phyloP scores from a whole-genome alignment of 2,888 invertebrate genomes.

The Corythucha ciliata region DNA sequence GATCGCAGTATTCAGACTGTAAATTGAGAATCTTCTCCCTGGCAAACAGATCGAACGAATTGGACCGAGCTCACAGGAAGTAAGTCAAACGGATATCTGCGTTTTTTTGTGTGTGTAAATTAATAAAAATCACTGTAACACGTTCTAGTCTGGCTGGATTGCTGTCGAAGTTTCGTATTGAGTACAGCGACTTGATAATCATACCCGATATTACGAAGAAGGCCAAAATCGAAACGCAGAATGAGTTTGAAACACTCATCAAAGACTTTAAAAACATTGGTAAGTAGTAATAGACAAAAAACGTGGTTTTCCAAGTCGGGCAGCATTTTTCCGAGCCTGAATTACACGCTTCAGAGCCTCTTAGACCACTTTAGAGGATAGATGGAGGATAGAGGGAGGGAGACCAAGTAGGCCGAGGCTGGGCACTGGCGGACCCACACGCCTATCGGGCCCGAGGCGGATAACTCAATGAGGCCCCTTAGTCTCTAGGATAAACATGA shows the following conservation, averaged over 20 bases:
- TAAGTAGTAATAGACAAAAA: constrained; percentile 18
- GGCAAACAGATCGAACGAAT: constrained; percentile 65
- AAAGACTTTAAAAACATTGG: constrained; percentile 56
- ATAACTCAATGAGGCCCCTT: no score
- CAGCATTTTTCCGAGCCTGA: no score
- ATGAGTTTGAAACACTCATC: constrained; percentile 62
- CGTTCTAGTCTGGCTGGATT: constrained; percentile 79
- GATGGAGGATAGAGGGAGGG: no score
- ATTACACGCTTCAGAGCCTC: no score
- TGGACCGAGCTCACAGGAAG: constrained; percentile 78
- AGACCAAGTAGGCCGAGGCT: no score
- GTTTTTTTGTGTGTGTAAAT: no score
- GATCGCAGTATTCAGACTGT: constrained; percentile 66
- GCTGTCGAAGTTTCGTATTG: constrained; percentile 85
- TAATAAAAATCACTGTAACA: no score
- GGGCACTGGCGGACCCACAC: no score
- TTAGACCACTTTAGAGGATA: no score
- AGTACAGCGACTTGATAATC: constrained; percentile 84
- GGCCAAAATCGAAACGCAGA: constrained; percentile 63
- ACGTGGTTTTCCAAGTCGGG: no score
- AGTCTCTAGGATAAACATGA: no score
- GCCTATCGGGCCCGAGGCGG: no score
- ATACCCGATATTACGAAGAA: constrained; percentile 80
- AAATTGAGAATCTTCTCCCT: constrained; percentile 74
- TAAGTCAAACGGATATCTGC: constrained; percentile 44